Conservation (phyloP, 1,140 invertebrate genomes). For the Achroia grisella region DNA sequence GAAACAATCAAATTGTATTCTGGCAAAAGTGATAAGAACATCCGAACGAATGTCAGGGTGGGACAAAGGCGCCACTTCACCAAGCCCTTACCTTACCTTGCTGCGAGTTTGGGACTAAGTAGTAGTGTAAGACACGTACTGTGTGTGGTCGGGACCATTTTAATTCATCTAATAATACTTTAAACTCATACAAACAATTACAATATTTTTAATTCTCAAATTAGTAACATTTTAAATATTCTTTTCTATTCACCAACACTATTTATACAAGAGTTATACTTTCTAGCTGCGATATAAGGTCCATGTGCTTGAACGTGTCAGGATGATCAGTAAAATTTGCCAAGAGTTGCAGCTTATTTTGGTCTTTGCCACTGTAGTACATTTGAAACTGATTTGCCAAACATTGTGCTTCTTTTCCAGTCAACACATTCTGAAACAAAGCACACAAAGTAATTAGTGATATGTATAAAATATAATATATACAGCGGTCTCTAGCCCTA, state of each 20-base stretch:
- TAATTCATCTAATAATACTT: too few species aligned
- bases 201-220: constrained; percentile 10
- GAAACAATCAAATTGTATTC: too few species aligned
- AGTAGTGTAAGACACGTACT: too few species aligned
- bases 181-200: background rate
- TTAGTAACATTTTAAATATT: constrained; percentile 6
- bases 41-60: too few species aligned
- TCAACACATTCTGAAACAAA: constrained; percentile 78
- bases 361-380: constrained; percentile 83
- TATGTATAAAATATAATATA: background rate
- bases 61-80: too few species aligned
- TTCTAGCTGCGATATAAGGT: constrained; percentile 87
- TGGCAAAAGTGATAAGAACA: too few species aligned
- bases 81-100: too few species aligned
- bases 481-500: background rate
- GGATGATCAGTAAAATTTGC: constrained; percentile 83
- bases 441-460: background rate
- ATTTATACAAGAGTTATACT: constrained; percentile 70
- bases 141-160: too few species aligned
- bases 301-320: constrained; percentile 87
- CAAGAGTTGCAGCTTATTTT: constrained; percentile 78
- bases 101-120: too few species aligned
- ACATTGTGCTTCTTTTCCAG: constrained; percentile 86
- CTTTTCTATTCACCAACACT: background rate
- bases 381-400: constrained; percentile 90